phyloP scores from a whole-genome alignment of 2,797 vertebrate species.

The Argyrosomus regius region DNA sequence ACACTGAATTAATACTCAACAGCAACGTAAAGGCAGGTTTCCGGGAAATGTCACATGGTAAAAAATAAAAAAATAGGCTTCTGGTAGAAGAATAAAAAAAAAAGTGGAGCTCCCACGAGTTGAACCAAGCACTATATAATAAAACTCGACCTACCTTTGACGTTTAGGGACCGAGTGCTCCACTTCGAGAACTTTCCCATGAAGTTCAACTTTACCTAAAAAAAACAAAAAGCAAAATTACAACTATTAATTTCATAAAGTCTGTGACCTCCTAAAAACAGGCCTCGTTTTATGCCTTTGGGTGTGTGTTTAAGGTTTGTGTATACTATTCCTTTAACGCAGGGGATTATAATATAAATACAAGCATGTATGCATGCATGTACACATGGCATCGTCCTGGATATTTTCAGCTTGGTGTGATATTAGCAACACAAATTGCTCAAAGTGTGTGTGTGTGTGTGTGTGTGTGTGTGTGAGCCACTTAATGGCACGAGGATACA shows the following conservation, averaged over 20 bases:
- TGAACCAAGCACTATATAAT: constrained; percentile 35
- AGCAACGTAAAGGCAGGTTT: neutral
- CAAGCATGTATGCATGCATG: neutral
- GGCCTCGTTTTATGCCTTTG: neutral
- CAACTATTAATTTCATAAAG: constrained; percentile 30
- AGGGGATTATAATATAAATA: constrained; percentile 6
- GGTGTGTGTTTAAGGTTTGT: neutral
- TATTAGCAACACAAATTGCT: constrained; percentile 25
- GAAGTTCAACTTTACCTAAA: constrained; percentile 98
- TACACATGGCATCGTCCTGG: neutral
- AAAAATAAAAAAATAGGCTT: neutral
- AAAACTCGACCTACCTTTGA: constrained; percentile 91
- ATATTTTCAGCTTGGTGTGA: constrained; percentile 21
- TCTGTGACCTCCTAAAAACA: constrained; percentile 22
- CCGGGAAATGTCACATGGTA: neutral
- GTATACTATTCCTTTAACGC: constrained; percentile 2
- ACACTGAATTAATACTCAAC: neutral
- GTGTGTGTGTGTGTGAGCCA: neutral
- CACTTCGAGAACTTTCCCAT: constrained; percentile 97
- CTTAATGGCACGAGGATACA: constrained; percentile 33
- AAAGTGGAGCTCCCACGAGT: constrained; percentile 26
- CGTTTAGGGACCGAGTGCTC: constrained; percentile 98
- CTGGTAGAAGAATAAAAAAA: constrained; percentile 13
- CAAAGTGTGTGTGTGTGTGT: constrained; percentile 10
- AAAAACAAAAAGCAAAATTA: constrained; percentile 47